Evolutionary conservation across 2,888 invertebrate species (phyloP), one percentile per base, ranked within the genome.

Genomic region (Epinotia ramella): DNA sequence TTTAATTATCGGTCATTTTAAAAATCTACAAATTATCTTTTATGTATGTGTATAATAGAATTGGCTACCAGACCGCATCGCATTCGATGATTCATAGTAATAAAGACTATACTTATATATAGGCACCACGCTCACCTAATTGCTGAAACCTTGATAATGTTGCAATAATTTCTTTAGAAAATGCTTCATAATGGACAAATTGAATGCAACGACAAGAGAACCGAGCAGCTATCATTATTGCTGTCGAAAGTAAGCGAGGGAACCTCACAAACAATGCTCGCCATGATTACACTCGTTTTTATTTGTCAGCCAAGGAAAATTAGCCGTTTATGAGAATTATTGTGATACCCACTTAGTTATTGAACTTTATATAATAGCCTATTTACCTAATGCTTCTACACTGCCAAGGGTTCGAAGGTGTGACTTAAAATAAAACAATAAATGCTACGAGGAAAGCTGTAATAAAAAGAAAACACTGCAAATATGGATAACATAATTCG

Each of bases 231-330:
- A 83, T 79, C 80, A 81, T 88, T 89, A 90, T 88, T 89, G 87
- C 79, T 77, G 80, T 76, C 81, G 88, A 91, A 90, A 90, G 89
- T 84, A 84, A 82, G 81, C 84, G 86, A 87, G 88, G 87, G 87
- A 91, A 87, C 87, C 79, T 79, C 80, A 56, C 79, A 78, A 78
- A 87, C 88, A 89, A 88, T 87, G 84, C 87, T 83, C 86, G 87
- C 85, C 86, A 85, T 72, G 70, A 76, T 69, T 69, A 73, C 56
- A 66, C 46, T 20, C 40, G 53, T 73, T 73, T 76, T 73, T 60
- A 72, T 67, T 72, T 28, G 40, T 20, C 53, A 56, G 56, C 16
- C 24, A 24, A 62, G 60, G 66, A 70, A 71, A 75, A 76, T 62
- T 59, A 56, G 44, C 49, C 57, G 20, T 63, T 53, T 53, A 71